Evolutionary conservation across 2,888 invertebrate genomes (phyloP).

Genomic region (Nomada fabriciana): DNA sequence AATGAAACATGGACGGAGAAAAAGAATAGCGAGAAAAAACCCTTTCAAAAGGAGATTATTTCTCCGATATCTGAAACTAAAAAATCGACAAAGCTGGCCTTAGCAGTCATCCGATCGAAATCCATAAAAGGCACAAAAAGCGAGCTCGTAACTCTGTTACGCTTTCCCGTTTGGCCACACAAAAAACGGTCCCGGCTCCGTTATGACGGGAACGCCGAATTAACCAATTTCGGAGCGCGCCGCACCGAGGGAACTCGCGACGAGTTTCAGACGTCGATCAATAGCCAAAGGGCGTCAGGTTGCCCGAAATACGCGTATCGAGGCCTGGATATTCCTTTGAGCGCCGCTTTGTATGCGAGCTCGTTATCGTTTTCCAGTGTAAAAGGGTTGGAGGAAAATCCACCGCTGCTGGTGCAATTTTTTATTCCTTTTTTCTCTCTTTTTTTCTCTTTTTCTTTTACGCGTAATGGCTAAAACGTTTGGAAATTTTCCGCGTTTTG

Average conservation of each 20-base stretch:
- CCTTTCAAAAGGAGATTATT: neutral
- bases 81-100: neutral
- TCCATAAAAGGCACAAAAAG: neutral
- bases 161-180: conserved; percentile 1
- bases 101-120: conserved; percentile 14
- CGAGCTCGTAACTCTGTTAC: neutral
- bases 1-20: neutral
- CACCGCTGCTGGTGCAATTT: neutral
- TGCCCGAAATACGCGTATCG: conserved; percentile 58
- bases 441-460: neutral
- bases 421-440: no score
- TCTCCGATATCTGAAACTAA: neutral
- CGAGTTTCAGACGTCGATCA: conserved; percentile 60
- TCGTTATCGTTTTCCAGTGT: neutral
- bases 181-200: conserved; percentile 12
- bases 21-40: neutral
- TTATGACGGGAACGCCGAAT: conserved; percentile 28
- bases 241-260: conserved; percentile 32
- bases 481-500: neutral
- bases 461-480: neutral
- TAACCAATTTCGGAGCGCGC: conserved; percentile 48
- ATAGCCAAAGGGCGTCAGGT: conserved; percentile 67
- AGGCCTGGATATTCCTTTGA: conserved; percentile 48
- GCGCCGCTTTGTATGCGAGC: neutral
- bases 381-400: neutral